Conservation (phyloP, 2,113 vertebrate species). For the Datnioides undecimradiatus region DNA sequence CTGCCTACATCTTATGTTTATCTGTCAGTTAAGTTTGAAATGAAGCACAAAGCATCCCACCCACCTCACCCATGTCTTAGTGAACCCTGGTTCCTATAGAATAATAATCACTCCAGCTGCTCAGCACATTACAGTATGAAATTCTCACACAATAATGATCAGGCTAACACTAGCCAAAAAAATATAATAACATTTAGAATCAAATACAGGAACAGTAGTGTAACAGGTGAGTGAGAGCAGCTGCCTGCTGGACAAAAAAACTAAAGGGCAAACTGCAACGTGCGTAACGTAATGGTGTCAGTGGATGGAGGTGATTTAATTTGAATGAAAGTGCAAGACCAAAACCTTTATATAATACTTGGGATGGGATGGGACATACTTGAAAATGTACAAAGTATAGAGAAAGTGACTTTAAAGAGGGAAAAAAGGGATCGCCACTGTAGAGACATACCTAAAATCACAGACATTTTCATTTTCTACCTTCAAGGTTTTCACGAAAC, state of each 20-base stretch:
- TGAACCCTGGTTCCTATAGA: not conserved
- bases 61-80: not conserved
- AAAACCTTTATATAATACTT: not conserved
- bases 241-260: not conserved
- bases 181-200: not conserved
- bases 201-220: not conserved
- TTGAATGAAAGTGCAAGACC: not conserved
- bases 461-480: not conserved
- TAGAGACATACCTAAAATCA: not conserved
- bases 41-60: not conserved
- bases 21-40: constrained; percentile 27
- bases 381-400: not conserved
- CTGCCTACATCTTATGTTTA: constrained; percentile 22
- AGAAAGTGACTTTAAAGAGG: too few relatives aligned
- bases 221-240: not conserved
- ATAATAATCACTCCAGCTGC: not conserved
- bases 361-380: not conserved
- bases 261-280: not conserved
- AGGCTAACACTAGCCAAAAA: too few relatives aligned
- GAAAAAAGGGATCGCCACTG: not conserved
- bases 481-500: not conserved
- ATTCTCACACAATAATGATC: not conserved
- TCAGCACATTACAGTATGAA: not conserved
- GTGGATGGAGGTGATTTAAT: not conserved
- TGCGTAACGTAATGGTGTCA: not conserved